A percentile compares a stretch with the other conserved stretches of the same genome.
phyloP scores from a whole-genome alignment of 2,797 vertebrate species.

The Muscicapa comitata region DNA sequence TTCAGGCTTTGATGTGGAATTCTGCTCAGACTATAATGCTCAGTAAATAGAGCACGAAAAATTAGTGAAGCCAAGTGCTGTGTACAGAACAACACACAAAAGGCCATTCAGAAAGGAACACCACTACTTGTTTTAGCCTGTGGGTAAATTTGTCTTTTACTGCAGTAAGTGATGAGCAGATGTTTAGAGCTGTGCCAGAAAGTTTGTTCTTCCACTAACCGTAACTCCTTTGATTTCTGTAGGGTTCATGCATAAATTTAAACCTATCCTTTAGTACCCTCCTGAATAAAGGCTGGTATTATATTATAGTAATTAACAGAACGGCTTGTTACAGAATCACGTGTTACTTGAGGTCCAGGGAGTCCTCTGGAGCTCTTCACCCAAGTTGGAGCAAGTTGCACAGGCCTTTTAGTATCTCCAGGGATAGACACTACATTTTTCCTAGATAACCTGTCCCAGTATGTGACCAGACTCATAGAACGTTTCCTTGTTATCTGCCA shows the following conservation, averaged over 20 bases:
- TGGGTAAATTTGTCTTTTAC: not conserved
- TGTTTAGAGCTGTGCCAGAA: not conserved
- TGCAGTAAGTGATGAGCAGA: not conserved
- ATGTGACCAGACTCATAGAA: not conserved
- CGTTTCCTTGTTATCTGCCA: not conserved
- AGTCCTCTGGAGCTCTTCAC: not conserved
- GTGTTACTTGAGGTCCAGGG: rapidly evolving
- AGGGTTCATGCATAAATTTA: not conserved
- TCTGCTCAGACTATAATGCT: not conserved
- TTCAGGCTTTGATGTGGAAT: not conserved
- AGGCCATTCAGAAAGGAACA: not conserved
- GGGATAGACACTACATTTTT: not conserved
- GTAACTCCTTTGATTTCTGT: not conserved
- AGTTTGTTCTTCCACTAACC: not conserved
- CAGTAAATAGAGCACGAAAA: not conserved
- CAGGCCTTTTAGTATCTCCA: not conserved
- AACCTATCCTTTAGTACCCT: not conserved
- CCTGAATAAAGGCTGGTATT: not conserved
- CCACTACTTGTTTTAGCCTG: not conserved
- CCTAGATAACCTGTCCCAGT: not conserved
- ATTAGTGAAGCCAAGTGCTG: not conserved
- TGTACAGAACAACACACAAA: not conserved
- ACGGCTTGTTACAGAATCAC: not conserved
- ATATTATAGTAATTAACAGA: not conserved
- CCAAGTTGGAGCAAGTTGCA: not conserved